Evolutionary conservation across 2,113 vertebrate genomes (phyloP).

Genomic region (Reinhardtius hippoglossoides): DNA sequence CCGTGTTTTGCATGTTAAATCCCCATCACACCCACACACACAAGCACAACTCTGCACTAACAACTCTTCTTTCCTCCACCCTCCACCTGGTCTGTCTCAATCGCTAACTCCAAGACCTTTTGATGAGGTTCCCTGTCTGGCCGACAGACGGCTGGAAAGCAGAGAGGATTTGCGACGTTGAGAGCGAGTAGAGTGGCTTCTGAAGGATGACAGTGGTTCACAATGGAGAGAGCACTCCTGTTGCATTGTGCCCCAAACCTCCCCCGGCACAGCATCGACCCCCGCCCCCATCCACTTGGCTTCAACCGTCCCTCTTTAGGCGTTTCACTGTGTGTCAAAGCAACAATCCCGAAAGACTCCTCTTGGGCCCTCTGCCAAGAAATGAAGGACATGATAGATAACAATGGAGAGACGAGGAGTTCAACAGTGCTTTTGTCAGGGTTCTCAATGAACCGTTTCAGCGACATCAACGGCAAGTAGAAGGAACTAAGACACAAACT

Average conservation of each 20-base stretch:
- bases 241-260: slow-evolving; percentile 69
- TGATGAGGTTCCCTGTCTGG: slow-evolving; percentile 75
- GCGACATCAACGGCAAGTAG: slow-evolving; percentile 11
- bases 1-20: not conserved
- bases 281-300: slow-evolving; percentile 62
- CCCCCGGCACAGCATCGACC: slow-evolving; percentile 27
- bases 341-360: slow-evolving; percentile 66
- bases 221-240: slow-evolving; percentile 77
- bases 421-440: slow-evolving; percentile 34
- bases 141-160: slow-evolving; percentile 74
- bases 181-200: slow-evolving; percentile 77
- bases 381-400: slow-evolving; percentile 70
- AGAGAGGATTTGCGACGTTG: slow-evolving; percentile 80
- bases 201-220: slow-evolving; percentile 82
- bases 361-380: slow-evolving; percentile 66
- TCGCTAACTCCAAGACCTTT: slow-evolving; percentile 73
- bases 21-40: not conserved
- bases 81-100: slow-evolving; percentile 43
- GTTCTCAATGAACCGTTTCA: slow-evolving; percentile 40
- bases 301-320: slow-evolving; percentile 65
- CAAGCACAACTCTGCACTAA: slow-evolving; percentile 15
- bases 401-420: slow-evolving; percentile 55
- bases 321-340: slow-evolving; percentile 69
- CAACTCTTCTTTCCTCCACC: slow-evolving; percentile 19
- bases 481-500: slow-evolving; percentile 20